Percentiles rank a stretch among this genome's conserved stretches.
phyloP scores from a whole-genome alignment of 2,113 vertebrate genomes.

The Andinoacara biseriatus region DNA sequence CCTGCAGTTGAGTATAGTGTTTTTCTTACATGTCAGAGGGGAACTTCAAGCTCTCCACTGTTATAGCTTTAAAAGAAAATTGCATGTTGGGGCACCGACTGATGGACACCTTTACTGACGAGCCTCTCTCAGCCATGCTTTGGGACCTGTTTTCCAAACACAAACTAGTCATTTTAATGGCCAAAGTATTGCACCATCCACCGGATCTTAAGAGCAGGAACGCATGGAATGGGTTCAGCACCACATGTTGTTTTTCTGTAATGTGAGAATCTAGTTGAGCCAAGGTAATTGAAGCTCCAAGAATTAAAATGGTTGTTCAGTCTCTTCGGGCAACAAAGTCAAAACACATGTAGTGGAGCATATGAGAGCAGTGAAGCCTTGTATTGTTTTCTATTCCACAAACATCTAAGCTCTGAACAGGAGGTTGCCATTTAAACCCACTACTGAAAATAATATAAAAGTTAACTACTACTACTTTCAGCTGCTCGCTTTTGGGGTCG shows the following conservation, averaged over 20 bases:
- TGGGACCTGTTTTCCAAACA: slow-evolving; percentile 18
- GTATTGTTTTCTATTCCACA: background rate
- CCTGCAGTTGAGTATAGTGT: slow-evolving; percentile 42
- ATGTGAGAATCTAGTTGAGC: background rate
- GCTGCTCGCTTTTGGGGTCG: background rate
- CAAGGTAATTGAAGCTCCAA: background rate
- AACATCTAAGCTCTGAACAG: background rate
- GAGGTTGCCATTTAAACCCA: background rate
- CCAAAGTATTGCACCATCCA: background rate
- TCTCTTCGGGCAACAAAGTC: background rate
- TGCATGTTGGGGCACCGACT: slow-evolving; percentile 37
- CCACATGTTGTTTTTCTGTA: background rate
- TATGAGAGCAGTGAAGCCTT: background rate
- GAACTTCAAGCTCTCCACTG: slow-evolving; percentile 17
- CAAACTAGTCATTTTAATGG: slow-evolving; percentile 19
- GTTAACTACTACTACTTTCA: background rate
- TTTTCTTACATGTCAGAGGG: slow-evolving; percentile 55
- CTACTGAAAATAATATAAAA: background rate
- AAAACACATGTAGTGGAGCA: background rate
- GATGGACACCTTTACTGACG: slow-evolving; percentile 58
- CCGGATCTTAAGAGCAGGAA: background rate
- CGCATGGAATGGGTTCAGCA: background rate
- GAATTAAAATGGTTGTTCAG: background rate
- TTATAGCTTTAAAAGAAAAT: slow-evolving; percentile 35
- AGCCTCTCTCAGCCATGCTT: slow-evolving; percentile 1